Evolutionary conservation across 2,113 vertebrate genomes (phyloP), one percentile per base, ranked within the genome.

Genomic region (Tragelaphus buxtoni): DNA sequence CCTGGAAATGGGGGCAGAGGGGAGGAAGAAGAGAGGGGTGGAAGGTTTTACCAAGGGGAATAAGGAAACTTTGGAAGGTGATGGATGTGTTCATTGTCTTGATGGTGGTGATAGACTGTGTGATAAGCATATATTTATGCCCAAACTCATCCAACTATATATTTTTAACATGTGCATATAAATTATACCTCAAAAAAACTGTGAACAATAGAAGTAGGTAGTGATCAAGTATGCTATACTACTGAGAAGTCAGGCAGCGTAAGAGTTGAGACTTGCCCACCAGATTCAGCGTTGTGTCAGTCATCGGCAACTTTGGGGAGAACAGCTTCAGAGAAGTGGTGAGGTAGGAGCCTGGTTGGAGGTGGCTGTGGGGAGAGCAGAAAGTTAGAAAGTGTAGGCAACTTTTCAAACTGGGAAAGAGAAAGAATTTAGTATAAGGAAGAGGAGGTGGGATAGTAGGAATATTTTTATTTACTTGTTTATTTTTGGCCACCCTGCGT

Each of bases 401-500:
- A 65, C 3, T 65, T 60, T 80, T 20, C 84, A 47, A 47, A 22
- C 10, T 80, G 30, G n/a, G 22, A 79, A 55, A 10, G 26, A 77
- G 32, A 86, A 60, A 16, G 14, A 79, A 32, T 8, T 65, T 79
- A 86, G 35, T 65, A 45, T 79, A 69, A 77, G 5, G 5, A 61
- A 35, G 5, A 35, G 18, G 6, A n/a, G 56, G 26, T 77, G 14
- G 35, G 28, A 79, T 20, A 22, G 22, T 35, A 87, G 58, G 28
- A 80, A 9, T 56, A 80, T 53, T 22, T 80, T 80, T 53, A 80
- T 77, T 77, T 30, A 47, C 32, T 53, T 80, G 17, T 53, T 80
- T 53, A 22, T 32, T 79, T 79, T 51, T 79, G 47, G 26, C 47
- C 28, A 32, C 47, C 30, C 76, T 6, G 3, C 1, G 0, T 1